Evolutionary conservation across 2,797 vertebrate genomes (phyloP), one percentile per base, ranked within the genome.

Genomic region (Manis javanica): DNA sequence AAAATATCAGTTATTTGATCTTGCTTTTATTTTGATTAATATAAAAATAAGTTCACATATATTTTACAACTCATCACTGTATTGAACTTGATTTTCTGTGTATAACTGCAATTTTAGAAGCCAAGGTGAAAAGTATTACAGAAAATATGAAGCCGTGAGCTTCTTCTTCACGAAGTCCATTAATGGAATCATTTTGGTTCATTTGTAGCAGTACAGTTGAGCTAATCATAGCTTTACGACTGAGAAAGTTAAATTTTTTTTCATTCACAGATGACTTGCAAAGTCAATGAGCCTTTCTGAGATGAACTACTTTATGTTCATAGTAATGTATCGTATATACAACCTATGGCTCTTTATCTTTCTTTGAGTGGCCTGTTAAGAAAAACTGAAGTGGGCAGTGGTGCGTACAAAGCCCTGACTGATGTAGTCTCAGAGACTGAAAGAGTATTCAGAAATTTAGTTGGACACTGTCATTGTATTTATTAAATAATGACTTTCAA

Each of bases 291-390:
- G 31, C 31, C 61, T 74, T 0, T 88, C 85, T 64, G 84, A 92
- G 37, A 92, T 66, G 19, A 77, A 69, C 3, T 74, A n/a, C 72
- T 53, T 91, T 86, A 69, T 78, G 77, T n/a, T 87, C 55, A 53
- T 2, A 63, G 51, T 49, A 46, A 24, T 78, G 23, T 24, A 75
- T 9, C 19, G 24, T 86, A 49, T 64, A 24, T 85, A 46, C 7
- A 91, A 72, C 39, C 51, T 75, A 71, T 87, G 37, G 26, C 59
- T 95, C 83, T 94, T 96, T 79, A 46, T 96, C 68, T 88, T 75
- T 86, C 55, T 77, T 46, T 82, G 34, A 87, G 42, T 72, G 39
- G 16, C 13, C 78, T 96, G 19, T 83, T 95, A 72, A 91, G 63
- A 94, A 72, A 57, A 87, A 81, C 26, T 57, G 57, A 85, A 94